These are phyloP conservation scores for Toxotes chatareus DNA, from an alignment of 2,113 vertebrate species.

Conservation along the genomic window DNA sequence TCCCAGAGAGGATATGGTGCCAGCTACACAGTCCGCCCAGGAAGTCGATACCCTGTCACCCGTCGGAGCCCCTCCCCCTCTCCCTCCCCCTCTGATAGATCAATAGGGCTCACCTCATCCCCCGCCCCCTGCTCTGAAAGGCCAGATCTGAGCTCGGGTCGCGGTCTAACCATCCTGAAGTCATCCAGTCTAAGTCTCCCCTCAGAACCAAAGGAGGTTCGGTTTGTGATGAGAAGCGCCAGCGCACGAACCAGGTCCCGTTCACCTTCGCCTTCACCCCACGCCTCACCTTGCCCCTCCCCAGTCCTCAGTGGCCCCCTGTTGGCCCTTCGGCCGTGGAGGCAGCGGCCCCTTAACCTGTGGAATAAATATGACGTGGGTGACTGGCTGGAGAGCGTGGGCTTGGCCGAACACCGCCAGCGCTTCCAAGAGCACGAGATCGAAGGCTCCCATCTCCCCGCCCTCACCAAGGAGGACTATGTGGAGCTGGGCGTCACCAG, in stretches of 20 bases:
- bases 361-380: conserved; percentile 99
- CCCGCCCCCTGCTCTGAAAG: conserved; percentile 64
- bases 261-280: conserved; percentile 92
- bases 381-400: conserved; percentile 98
- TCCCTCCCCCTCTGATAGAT: conserved; percentile 88
- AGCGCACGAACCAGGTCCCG: conserved; percentile 95
- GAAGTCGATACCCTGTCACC: conserved; percentile 94
- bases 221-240: conserved; percentile 96
- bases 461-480: conserved; percentile 98
- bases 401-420: conserved; percentile 95
- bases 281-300: conserved; percentile 89
- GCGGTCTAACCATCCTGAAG: conserved; percentile 93
- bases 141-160: conserved; percentile 77
- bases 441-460: conserved; percentile 95
- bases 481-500: conserved; percentile 97
- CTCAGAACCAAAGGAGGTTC: conserved; percentile 97
- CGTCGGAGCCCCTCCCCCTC: conserved; percentile 95
- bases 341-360: conserved; percentile 94
- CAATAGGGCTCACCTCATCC: conserved; percentile 85
- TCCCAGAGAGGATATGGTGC: conserved; percentile 94
- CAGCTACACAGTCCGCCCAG: conserved; percentile 94
- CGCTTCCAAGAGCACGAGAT: conserved; percentile 99
- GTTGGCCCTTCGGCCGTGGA: conserved; percentile 91
- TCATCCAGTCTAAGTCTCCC: conserved; percentile 98
- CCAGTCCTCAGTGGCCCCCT: conserved; percentile 88